Conservation (phyloP, 2,113 vertebrate species). For the Suricata suricatta region DNA sequence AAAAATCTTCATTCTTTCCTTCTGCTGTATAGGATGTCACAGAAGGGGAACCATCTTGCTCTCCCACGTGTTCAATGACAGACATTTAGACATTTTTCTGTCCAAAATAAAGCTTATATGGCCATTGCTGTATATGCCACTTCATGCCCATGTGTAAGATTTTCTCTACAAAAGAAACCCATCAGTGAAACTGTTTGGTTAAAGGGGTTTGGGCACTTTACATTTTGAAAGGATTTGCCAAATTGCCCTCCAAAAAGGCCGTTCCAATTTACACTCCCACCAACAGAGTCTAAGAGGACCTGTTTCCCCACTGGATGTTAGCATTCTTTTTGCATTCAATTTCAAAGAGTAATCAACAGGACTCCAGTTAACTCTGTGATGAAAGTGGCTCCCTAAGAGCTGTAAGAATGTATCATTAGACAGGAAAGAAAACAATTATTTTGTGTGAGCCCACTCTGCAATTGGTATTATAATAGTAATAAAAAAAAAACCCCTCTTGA, state of each 20-base stretch:
- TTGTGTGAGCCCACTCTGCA: conserved; percentile 61
- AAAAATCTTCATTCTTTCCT: not conserved
- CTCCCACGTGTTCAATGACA: not conserved
- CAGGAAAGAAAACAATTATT: conserved; percentile 74
- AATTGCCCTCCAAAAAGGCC: conserved; percentile 57
- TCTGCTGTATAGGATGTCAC: not conserved
- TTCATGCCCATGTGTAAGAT: not conserved
- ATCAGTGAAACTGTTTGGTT: conserved; percentile 35
- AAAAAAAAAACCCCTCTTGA: conserved; percentile 56
- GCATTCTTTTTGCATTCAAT: conserved; percentile 61
- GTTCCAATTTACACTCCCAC: conserved; percentile 56
- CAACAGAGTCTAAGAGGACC: conserved; percentile 47
- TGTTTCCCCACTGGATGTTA: conserved; percentile 66
- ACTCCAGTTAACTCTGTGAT: conserved; percentile 56
- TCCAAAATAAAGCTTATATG: not conserved
- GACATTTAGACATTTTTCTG: not conserved
- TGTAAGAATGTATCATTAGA: conserved; percentile 77
- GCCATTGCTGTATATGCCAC: not conserved
- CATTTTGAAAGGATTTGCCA: conserved; percentile 63
- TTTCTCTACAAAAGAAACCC: not conserved
- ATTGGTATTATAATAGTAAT: conserved; percentile 64
- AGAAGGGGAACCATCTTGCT: not conserved
- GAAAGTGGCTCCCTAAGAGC: conserved; percentile 63
- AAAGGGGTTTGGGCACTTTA: conserved; percentile 48
- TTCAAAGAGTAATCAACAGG: conserved; percentile 74